A percentile compares a stretch with the other conserved stretches of the same genome.
Conservation (phyloP, 2,888 invertebrate genomes). For the Lepeophtheirus nordmannii region DNA sequence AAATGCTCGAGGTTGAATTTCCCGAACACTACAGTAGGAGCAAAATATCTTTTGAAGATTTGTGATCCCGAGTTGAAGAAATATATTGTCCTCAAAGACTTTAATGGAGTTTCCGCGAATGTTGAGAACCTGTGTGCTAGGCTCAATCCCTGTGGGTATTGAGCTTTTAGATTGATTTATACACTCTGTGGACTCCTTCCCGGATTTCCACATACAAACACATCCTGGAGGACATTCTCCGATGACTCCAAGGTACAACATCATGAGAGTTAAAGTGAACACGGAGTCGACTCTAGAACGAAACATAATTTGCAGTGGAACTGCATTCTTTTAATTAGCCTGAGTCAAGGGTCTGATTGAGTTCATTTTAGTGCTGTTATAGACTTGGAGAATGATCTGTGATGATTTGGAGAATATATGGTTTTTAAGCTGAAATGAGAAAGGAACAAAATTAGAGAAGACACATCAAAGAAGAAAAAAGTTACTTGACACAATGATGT, state of each 20-base stretch:
- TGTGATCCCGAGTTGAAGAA: conserved; percentile 18
- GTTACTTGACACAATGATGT: no score
- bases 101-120: conserved; percentile 8
- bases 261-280: not conserved
- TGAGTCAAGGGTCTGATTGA: not conserved
- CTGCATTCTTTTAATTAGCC: not conserved
- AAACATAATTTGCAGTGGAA: not conserved
- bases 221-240: conserved; percentile 15
- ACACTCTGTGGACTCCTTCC: conserved; percentile 24
- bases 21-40: conserved; percentile 14
- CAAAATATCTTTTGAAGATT: conserved; percentile 17
- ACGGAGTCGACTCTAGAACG: not conserved
- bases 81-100: conserved; percentile 10
- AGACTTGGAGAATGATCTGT: no score
- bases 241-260: conserved; percentile 3
- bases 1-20: conserved; percentile 5
- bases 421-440: no score
- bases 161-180: conserved; percentile 3
- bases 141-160: conserved; percentile 16
- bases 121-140: conserved; percentile 14
- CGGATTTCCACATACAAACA: conserved; percentile 25
- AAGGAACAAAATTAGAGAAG: no score
- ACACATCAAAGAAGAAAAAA: no score
- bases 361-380: no score
- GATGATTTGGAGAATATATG: no score